Base-by-base conservation (phyloP, 2,113 vertebrate species). In the Erythrocercus mccallii region DNA sequence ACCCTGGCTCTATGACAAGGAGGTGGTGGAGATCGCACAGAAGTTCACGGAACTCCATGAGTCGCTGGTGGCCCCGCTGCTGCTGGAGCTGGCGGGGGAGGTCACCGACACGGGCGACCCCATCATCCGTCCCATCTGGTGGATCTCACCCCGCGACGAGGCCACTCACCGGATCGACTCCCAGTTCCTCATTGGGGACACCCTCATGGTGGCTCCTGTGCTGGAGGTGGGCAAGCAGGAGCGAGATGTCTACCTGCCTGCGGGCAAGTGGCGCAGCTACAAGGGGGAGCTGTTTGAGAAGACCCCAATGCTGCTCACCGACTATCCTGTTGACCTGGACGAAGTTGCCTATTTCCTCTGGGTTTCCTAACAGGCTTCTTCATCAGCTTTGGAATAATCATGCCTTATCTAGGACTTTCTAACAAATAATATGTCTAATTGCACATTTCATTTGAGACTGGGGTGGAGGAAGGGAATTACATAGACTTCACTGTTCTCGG, bases 101-200 rank as follows among this genome's bases (percentile, higher is more conserved):
- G 98, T 99, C 83, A 98, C 99, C 0, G 97, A 98, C 95, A 99
- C 99, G 0, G 99, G 99, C 0, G 99, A 99, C 96, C 99, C 99
- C 91, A 99, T 99, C 88, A 99, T 99, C 96, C 98, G 99, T 23
- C 99, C 99, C 38, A 98, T 99, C 73, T 99, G 99, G 99, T 99
- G 99, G 99, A 99, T 99, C 68, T 99, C 99, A 0, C 99, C 99
- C 0, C 97, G 97, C 0, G 99, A 99, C 1, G 98, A 99, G 80
- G 98, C 98, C 0, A 98, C 99, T 5, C 99, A 99, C 92, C 98
- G 98, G 70, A 98, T 99, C 1, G 99, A 99, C 96, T 99, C 99
- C 1, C 99, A 99, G 97, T 99, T 99, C 93, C 98, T 99, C 69
- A 99, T 99, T 2, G 99, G 99, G 28, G 99, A 99, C 93, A 99